Percentiles rank a stretch among this genome's conserved stretches.
These are phyloP conservation scores for Nansenia antarctica DNA, from an alignment of 2,113 vertebrate species.

Conservation along the genomic window DNA sequence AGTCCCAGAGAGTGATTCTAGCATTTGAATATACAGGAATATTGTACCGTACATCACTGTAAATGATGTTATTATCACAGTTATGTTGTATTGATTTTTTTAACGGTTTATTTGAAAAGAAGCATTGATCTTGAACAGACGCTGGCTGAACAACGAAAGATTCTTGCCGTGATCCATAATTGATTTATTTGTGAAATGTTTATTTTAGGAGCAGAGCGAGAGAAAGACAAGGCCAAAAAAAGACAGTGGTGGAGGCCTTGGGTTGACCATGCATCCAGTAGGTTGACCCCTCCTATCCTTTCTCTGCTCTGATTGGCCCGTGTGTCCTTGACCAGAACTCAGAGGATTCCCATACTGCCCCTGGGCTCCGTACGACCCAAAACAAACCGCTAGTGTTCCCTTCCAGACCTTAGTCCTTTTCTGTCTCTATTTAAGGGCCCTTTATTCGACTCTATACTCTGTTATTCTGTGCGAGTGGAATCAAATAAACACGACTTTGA, in stretches of 20 bases:
- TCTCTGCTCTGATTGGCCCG: constrained; percentile 86
- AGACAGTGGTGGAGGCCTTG: constrained; percentile 99
- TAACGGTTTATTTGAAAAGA: not conserved
- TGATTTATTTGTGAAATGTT: constrained; percentile 94
- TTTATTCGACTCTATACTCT: not conserved
- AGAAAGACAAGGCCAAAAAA: constrained; percentile 99
- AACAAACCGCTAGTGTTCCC: constrained; percentile 21
- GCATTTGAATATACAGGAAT: too few relatives aligned
- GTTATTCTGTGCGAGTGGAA: not conserved
- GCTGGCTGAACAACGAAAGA: not conserved
- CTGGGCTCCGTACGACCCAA: constrained; percentile 65
- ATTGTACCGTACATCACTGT: too few relatives aligned
- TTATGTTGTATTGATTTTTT: constrained; percentile 22
- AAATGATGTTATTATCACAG: constrained; percentile 33
- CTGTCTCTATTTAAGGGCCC: constrained; percentile 75
- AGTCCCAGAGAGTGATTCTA: too few relatives aligned
- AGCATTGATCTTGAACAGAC: not conserved
- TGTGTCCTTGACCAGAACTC: constrained; percentile 99
- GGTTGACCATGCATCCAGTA: constrained; percentile 99
- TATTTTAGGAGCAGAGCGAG: constrained; percentile 98
- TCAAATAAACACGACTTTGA: not conserved
- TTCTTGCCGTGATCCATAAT: constrained; percentile 31
- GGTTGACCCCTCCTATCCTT: constrained; percentile 90
- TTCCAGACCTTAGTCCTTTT: constrained; percentile 70
- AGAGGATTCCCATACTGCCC: constrained; percentile 76